Percentiles rank a stretch among this genome's conserved stretches.
Conservation (phyloP, 2,888 invertebrate species). For the Pantelozetes paolii region DNA sequence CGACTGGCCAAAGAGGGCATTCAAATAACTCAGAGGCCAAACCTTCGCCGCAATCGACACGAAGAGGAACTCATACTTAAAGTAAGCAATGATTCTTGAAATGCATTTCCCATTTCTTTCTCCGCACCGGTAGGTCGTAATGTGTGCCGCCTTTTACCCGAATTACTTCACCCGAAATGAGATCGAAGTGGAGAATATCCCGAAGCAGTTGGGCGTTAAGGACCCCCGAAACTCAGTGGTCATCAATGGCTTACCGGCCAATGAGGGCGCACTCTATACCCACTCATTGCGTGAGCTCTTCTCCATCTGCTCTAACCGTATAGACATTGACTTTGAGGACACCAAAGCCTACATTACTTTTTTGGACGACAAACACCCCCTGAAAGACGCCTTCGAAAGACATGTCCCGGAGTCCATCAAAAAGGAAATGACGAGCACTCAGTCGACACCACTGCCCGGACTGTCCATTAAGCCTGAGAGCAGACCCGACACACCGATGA, state of each 20-base stretch:
- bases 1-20: slow-evolving; percentile 45
- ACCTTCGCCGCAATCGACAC: slow-evolving; percentile 50
- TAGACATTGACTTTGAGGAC: slow-evolving; percentile 58
- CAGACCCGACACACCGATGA: neutral
- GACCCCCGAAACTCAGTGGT: slow-evolving; percentile 74
- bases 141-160: slow-evolving; percentile 87
- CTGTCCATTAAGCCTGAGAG: neutral
- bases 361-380: slow-evolving; percentile 12
- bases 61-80: slow-evolving; percentile 65
- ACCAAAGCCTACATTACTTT: slow-evolving; percentile 40
- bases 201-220: slow-evolving; percentile 53
- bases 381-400: neutral
- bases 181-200: neutral
- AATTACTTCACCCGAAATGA: slow-evolving; percentile 71
- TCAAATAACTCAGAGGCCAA: slow-evolving; percentile 53
- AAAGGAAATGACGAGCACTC: neutral
- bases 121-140: slow-evolving; percentile 59
- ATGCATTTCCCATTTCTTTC: neutral
- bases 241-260: slow-evolving; percentile 52
- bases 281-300: slow-evolving; percentile 45
- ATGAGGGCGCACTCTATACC: slow-evolving; percentile 52
- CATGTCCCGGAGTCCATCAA: neutral
- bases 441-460: neutral
- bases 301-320: slow-evolving; percentile 25
- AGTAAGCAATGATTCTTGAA: slow-evolving; percentile 51